Conservation (phyloP, 2,113 vertebrate species). For the Mystacornis crossleyi region DNA sequence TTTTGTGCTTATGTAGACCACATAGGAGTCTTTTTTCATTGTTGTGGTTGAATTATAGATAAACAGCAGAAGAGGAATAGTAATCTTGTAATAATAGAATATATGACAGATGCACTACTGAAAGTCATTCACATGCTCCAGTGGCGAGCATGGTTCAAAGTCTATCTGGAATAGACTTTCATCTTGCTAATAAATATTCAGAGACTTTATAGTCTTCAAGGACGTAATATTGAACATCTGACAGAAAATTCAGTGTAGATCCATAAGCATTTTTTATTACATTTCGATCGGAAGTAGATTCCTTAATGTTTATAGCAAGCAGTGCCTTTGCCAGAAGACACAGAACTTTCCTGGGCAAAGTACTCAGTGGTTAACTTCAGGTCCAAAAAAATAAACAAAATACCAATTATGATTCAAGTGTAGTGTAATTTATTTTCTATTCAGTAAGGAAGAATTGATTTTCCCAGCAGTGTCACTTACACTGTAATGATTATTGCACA, state of each 20-base stretch:
- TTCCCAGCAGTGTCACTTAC: conserved; percentile 60
- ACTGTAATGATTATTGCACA: conserved; percentile 57
- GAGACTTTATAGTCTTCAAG: conserved; percentile 22
- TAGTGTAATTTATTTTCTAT: conserved; percentile 42
- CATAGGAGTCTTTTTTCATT: neutral
- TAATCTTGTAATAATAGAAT: conserved; percentile 17
- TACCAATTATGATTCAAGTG: conserved; percentile 42
- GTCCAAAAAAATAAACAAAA: conserved; percentile 50
- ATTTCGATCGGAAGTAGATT: neutral
- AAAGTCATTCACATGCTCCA: neutral
- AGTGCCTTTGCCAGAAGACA: neutral
- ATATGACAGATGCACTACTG: neutral
- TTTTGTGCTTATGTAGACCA: neutral
- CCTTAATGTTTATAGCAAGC: neutral
- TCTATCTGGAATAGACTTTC: neutral
- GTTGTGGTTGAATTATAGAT: conserved; percentile 16
- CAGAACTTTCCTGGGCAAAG: neutral
- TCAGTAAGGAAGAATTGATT: conserved; percentile 64
- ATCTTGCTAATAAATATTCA: conserved; percentile 42
- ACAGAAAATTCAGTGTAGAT: conserved; percentile 40
- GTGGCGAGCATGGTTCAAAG: neutral
- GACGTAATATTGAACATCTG: conserved; percentile 7
- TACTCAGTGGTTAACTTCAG: conserved; percentile 4
- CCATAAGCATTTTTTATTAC: conserved; percentile 54
- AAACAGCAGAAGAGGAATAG: conserved; percentile 20